phyloP scores from a whole-genome alignment of 2,113 vertebrate genomes.

The Melanocharis versteri region DNA sequence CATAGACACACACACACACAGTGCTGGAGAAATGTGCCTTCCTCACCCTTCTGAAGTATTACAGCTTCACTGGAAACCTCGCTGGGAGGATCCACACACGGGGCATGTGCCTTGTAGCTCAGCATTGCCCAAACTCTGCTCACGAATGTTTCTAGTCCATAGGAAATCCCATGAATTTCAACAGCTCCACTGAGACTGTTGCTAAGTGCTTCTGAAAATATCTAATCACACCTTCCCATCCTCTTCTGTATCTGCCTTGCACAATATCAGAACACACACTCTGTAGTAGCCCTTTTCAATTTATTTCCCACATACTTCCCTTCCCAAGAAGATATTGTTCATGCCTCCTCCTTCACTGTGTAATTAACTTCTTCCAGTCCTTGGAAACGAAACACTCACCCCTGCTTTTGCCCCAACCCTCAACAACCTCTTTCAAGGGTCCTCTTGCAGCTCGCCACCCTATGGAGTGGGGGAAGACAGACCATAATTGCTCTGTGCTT shows the following conservation, averaged over 20 bases:
- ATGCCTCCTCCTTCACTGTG: background rate
- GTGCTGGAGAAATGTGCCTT: background rate
- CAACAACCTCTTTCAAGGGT: background rate
- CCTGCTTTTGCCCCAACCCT: background rate
- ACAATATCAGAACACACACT: background rate
- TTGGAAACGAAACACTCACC: background rate
- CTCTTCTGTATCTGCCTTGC: background rate
- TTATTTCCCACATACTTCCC: conserved; percentile 1
- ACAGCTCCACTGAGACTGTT: background rate
- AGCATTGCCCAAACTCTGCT: background rate
- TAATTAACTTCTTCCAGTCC: background rate
- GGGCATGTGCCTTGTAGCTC: background rate
- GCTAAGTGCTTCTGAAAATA: conserved; percentile 1
- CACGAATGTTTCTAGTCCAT: background rate
- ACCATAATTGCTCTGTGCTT: background rate
- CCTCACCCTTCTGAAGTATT: background rate
- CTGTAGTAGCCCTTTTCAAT: background rate
- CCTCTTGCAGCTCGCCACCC: background rate
- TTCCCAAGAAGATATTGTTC: background rate
- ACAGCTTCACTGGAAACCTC: background rate
- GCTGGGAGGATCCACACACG: background rate
- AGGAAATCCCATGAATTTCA: background rate
- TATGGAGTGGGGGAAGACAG: background rate
- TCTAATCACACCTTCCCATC: background rate
- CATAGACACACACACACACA: background rate